These are phyloP conservation scores for Echiichthys vipera DNA, from an alignment of 2,797 vertebrate species.

Conservation along the genomic window DNA sequence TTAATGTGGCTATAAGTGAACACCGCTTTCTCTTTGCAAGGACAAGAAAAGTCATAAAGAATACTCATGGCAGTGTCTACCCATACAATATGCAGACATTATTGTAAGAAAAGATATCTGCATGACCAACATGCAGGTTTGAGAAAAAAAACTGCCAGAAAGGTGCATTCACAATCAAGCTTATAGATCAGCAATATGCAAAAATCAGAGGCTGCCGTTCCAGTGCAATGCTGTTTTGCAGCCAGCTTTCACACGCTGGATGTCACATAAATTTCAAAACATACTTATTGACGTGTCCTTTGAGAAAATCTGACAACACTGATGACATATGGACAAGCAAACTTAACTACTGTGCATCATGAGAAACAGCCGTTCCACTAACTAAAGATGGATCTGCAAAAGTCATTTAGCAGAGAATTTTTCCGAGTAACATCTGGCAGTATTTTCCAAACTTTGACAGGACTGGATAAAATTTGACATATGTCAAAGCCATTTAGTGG, in stretches of 20 bases:
- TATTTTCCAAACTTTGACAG: conserved; percentile 28
- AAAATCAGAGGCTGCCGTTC: background rate
- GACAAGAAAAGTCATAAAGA: too few species aligned
- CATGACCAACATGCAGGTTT: background rate
- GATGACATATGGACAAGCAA: background rate
- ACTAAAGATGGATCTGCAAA: conserved; percentile 1
- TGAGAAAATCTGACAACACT: background rate
- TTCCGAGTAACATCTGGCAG: conserved; percentile 26
- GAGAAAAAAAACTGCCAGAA: background rate
- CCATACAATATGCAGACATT: background rate
- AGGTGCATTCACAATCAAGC: background rate
- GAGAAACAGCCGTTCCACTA: conserved; percentile 9
- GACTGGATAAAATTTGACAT: conserved; percentile 31
- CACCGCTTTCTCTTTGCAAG: background rate
- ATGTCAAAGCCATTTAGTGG: conserved; percentile 41
- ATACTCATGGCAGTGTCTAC: background rate
- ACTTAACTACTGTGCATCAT: background rate
- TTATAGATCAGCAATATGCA: background rate
- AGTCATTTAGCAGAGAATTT: conserved; percentile 32
- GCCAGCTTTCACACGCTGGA: background rate
- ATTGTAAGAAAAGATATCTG: background rate
- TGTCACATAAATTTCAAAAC: background rate
- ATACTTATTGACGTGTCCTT: background rate
- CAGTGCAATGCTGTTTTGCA: background rate
- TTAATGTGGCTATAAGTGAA: background rate